Percentiles rank a stretch among this genome's conserved stretches.
Conservation (phyloP, 2,888 invertebrate genomes). For the Smittia aterrima region DNA sequence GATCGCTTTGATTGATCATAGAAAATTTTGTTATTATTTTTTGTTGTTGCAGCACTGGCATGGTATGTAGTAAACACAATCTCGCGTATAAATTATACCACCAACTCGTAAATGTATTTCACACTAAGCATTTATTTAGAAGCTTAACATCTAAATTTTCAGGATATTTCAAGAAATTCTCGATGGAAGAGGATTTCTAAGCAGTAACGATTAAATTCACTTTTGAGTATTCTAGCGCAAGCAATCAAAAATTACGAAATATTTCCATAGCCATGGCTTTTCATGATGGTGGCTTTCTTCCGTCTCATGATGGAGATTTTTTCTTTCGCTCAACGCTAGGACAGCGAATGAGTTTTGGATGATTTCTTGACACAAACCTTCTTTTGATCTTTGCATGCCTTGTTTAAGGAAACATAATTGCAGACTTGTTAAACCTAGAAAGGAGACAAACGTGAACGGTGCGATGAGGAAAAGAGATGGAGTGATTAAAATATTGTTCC, state of each 20-base stretch:
- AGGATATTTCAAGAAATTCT: too few species aligned
- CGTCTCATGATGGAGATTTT: background rate
- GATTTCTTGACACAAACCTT: conserved; percentile 39
- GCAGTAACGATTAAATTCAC: too few species aligned
- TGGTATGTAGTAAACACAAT: background rate
- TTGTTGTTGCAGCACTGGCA: background rate
- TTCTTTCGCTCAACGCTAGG: too few species aligned
- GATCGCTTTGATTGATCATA: background rate
- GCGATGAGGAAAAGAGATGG: conserved; percentile 21
- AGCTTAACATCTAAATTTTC: too few species aligned
- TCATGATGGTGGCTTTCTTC: background rate
- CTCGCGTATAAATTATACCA: background rate
- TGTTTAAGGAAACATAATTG: conserved; percentile 40
- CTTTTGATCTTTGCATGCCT: conserved; percentile 42
- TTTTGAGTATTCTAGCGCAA: too few species aligned
- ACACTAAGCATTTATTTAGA: too few species aligned
- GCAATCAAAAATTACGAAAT: too few species aligned
- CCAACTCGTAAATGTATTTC: background rate
- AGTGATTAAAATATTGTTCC: conserved; percentile 38
- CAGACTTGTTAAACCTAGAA: conserved; percentile 35
- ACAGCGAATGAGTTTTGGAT: background rate
- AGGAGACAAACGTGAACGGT: conserved; percentile 16
- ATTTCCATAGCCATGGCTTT: background rate
- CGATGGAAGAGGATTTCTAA: too few species aligned
- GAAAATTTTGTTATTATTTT: background rate